phyloP scores from a whole-genome alignment of 2,113 vertebrate genomes.

The Diglossa brunneiventris region DNA sequence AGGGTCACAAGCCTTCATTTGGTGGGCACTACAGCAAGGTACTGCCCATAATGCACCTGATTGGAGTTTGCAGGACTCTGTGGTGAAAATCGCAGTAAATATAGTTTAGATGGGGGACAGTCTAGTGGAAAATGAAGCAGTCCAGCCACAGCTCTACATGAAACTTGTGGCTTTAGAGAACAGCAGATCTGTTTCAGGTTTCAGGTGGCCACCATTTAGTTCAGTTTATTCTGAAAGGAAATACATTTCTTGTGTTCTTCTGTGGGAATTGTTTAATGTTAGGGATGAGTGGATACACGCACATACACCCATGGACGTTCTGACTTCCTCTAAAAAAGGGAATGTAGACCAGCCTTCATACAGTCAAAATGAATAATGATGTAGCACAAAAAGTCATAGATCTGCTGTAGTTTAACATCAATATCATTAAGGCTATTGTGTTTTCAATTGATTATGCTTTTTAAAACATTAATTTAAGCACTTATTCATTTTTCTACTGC shows the following conservation, averaged over 20 bases:
- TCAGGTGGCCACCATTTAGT: neutral
- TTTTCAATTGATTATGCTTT: neutral
- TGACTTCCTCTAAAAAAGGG: neutral
- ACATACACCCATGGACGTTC: rapidly evolving
- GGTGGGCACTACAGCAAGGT: neutral
- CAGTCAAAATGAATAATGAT: neutral
- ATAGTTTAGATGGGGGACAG: neutral
- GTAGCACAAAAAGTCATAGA: neutral
- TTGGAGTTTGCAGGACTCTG: neutral
- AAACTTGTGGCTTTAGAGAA: neutral
- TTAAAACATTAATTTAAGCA: neutral
- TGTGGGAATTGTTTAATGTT: neutral
- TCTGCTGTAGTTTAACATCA: neutral
- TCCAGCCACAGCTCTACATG: neutral
- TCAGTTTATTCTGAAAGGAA: neutral
- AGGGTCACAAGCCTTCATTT: rapidly evolving
- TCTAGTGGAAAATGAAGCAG: neutral
- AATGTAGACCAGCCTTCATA: neutral
- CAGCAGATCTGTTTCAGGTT: neutral
- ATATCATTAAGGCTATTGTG: neutral
- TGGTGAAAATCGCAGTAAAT: neutral
- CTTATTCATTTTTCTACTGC: neutral
- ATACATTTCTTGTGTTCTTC: neutral
- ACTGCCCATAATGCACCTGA: neutral
- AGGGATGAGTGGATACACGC: neutral